Evolutionary conservation across 2,888 invertebrate genomes (phyloP).

Genomic region (Sinohyriopsis cumingii): DNA sequence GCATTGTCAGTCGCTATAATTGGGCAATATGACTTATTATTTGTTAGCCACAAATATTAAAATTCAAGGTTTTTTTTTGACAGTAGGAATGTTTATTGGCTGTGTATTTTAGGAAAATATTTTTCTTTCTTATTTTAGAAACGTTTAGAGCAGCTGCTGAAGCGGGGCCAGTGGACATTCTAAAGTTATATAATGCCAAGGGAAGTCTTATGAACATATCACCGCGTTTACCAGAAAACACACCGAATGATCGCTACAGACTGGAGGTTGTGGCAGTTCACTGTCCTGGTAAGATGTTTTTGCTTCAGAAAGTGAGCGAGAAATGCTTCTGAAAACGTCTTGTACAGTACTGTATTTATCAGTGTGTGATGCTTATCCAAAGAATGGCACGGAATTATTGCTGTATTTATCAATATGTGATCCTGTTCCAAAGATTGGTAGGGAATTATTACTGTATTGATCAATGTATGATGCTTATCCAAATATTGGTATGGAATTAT

Average conservation of each 20-base stretch:
- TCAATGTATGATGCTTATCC: too few species aligned
- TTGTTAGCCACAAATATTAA: too few species aligned
- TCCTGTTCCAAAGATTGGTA: too few species aligned
- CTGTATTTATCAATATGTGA: too few species aligned
- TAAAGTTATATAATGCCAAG: conserved; percentile 78
- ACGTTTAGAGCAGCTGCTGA: conserved; percentile 80
- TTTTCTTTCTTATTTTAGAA: conserved; percentile 74
- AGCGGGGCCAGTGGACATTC: conserved; percentile 80
- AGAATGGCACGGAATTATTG: too few species aligned
- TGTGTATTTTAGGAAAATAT: too few species aligned
- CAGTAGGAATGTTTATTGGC: too few species aligned
- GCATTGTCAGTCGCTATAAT: too few species aligned
- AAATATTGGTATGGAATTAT: too few species aligned
- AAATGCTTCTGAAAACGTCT: background rate
- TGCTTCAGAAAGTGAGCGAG: conserved; percentile 9
- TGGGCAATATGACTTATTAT: too few species aligned
- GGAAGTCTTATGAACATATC: conserved; percentile 80
- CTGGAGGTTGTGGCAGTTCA: conserved; percentile 74
- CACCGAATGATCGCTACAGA: conserved; percentile 75
- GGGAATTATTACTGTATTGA: too few species aligned
- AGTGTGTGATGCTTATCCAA: background rate
- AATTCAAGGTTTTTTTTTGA: too few species aligned
- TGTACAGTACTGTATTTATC: background rate
- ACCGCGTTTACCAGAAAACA: conserved; percentile 76
- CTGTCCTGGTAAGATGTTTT: conserved; percentile 67